phyloP scores from a whole-genome alignment of 2,113 vertebrate genomes.

The Pomatorhinus ruficollis region DNA sequence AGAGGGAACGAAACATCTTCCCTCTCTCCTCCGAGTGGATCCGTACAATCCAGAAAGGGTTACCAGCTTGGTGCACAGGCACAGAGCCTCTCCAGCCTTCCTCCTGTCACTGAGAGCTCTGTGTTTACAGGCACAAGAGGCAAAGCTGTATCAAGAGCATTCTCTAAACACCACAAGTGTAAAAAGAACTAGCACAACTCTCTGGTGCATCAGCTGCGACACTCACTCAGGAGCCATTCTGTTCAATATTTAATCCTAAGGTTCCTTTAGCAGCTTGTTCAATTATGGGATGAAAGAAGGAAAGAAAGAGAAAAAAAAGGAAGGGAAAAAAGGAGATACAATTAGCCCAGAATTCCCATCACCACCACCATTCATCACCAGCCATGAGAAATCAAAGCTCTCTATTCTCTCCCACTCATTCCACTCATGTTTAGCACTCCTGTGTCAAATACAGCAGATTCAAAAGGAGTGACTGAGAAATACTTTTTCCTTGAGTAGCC shows the following conservation, averaged over 20 bases:
- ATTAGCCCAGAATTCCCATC: neutral
- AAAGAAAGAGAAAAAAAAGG: too few species aligned
- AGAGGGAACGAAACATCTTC: neutral
- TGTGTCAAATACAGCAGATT: neutral
- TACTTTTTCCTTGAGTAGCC: neutral
- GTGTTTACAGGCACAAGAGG: neutral
- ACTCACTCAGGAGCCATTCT: neutral
- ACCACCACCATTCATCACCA: neutral
- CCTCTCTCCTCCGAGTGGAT: accelerated
- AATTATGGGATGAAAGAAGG: neutral
- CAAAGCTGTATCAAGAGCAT: neutral
- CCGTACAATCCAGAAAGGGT: neutral
- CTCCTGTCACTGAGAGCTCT: neutral
- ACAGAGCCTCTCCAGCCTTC: neutral
- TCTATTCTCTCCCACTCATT: neutral
- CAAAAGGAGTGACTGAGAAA: neutral
- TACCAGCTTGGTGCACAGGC: neutral
- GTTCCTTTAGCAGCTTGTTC: neutral
- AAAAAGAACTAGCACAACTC: neutral
- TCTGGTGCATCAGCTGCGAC: neutral
- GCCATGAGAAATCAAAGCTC: neutral
- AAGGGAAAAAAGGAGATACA: neutral
- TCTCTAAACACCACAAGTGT: neutral
- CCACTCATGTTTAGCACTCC: neutral
- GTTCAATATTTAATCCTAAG: constrained; percentile 9